Evolutionary conservation across 2,113 vertebrate species (phyloP), one percentile per base, ranked within the genome.

Genomic region (Planiliza haematocheilus): DNA sequence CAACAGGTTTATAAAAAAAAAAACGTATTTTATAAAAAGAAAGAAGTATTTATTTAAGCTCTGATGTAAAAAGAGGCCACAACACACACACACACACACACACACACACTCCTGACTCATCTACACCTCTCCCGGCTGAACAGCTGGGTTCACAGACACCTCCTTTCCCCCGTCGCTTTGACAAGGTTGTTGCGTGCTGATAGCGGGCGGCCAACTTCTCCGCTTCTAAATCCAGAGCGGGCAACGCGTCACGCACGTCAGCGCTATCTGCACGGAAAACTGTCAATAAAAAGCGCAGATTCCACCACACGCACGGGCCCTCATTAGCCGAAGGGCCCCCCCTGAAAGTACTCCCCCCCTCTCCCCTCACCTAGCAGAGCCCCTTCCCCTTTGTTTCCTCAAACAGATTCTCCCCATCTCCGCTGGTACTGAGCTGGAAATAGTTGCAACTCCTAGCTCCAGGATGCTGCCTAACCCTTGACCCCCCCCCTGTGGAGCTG

Each of bases 171-270:
- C 21, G 80, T 81, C 81, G 79, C 45, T 81, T 45, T 79, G 77
- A 83, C 88, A 79, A 74, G 82, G 74, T 84, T 82, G 83, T 57
- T 74, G 72, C 37, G 10, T 78, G 79, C 60, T 18, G 70, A 71
- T 70, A 77, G 71, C 52, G 13, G 60, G 42, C 69, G 48, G 70
- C 46, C 70, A 74, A 76, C 68, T 77, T 53, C 64, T 46, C 50
- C 59, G 50, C 63, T 20, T 74, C 74, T 71, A 59, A 77, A 69
- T 52, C 10, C 74, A 67, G 51, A 71, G 38, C 41, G 60, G 60
- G 30, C 57, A 10, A 50, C 38, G 21, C 20, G 24, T 30, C 30
- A 59, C 24, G 5, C 24, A 30, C 24, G 2, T 30, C 24, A 30
- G 24, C 24, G 24, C 39, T 7, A 34, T 52, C 42, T 7, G 12